phyloP scores from a whole-genome alignment of 2,888 invertebrate genomes.

The Chloroclystis v-ata region DNA sequence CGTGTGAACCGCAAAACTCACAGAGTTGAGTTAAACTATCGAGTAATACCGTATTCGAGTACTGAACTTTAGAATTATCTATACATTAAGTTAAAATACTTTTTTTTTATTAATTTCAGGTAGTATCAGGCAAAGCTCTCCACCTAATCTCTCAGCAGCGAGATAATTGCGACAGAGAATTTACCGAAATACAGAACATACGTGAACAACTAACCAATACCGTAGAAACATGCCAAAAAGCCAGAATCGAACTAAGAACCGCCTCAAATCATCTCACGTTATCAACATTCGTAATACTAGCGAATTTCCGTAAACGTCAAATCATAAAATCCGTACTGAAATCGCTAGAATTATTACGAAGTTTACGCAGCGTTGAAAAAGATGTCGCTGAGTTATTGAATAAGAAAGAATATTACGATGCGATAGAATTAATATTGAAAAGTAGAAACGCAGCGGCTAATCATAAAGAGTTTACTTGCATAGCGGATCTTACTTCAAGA shows the following conservation, averaged over 20 bases:
- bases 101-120: no score
- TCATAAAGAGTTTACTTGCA: slow-evolving; percentile 93
- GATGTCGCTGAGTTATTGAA: slow-evolving; percentile 88
- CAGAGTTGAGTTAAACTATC: no score
- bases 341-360: slow-evolving; percentile 78
- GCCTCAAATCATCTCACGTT: slow-evolving; percentile 90
- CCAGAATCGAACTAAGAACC: slow-evolving; percentile 83
- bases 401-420: slow-evolving; percentile 91
- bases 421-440: slow-evolving; percentile 92
- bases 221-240: slow-evolving; percentile 83
- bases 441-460: slow-evolving; percentile 91
- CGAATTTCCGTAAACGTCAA: slow-evolving; percentile 93
- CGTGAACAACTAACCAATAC: slow-evolving; percentile 84
- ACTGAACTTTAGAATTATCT: no score
- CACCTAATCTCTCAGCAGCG: slow-evolving; percentile 95
- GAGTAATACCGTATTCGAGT: no score
- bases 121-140: slow-evolving; percentile 95
- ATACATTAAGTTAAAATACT: no score
- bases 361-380: slow-evolving; percentile 88
- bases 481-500: slow-evolving; percentile 90
- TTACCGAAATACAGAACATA: slow-evolving; percentile 85
- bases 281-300: slow-evolving; percentile 91
- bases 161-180: slow-evolving; percentile 90
- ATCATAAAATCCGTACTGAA: slow-evolving; percentile 87
- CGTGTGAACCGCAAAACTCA: no score